Conservation (phyloP, 2,888 invertebrate genomes). For the Brachypalpus laphriformis region DNA sequence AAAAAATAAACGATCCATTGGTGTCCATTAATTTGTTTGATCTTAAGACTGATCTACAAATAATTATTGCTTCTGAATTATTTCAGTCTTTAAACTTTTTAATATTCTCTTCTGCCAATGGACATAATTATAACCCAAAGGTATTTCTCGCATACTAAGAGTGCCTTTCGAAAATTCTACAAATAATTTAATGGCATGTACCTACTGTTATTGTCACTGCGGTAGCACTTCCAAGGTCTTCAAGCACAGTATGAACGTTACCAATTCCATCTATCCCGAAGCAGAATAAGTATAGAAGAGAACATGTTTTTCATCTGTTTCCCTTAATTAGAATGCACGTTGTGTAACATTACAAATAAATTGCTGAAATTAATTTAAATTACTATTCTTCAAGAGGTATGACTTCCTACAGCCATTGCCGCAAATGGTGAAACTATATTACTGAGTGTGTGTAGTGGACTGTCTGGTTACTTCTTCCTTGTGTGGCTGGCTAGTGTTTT, state of each 20-base stretch:
- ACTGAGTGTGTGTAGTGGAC: background rate
- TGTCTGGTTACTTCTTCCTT: background rate
- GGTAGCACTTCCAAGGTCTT: conserved; percentile 10
- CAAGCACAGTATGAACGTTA: background rate
- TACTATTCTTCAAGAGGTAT: conserved; percentile 19
- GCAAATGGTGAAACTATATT: background rate
- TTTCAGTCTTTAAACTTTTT: background rate
- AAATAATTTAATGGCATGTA: background rate
- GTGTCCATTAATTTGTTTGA: background rate
- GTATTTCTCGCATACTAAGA: background rate
- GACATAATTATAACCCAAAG: background rate
- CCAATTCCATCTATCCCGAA: conserved; percentile 17
- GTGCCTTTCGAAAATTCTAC: background rate
- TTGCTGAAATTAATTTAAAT: conserved; percentile 50
- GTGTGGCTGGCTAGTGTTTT: conserved; percentile 9
- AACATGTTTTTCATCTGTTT: conserved; percentile 11
- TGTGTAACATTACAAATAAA: conserved; percentile 43
- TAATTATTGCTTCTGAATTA: background rate
- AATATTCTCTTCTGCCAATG: background rate
- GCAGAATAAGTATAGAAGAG: background rate
- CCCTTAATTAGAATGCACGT: conserved; percentile 36
- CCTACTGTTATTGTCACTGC: background rate
- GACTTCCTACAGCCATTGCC: conserved; percentile 31
- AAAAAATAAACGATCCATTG: background rate
- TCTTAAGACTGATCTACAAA: background rate